These are phyloP conservation scores for Montipora foliosa DNA, from an alignment of 64 coral and sea anemone genomes.

Conservation along the genomic window DNA sequence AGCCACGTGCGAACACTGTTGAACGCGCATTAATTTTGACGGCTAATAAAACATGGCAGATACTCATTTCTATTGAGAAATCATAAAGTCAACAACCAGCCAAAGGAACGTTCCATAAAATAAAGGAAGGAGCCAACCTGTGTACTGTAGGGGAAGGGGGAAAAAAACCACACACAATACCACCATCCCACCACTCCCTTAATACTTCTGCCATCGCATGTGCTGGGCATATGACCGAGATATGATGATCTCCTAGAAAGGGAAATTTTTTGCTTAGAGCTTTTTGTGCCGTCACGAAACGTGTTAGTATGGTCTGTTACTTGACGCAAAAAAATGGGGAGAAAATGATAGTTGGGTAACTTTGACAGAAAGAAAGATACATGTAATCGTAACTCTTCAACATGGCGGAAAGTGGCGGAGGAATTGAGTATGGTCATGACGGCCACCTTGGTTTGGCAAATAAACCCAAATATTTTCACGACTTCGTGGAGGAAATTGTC, in stretches of 20 bases:
- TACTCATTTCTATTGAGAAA: too few species aligned
- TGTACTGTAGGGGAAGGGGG: neutral
- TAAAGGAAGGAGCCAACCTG: too few species aligned
- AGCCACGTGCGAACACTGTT: too few species aligned
- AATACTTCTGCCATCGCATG: neutral
- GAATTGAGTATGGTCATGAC: neutral
- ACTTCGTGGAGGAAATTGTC: conserved; percentile 10
- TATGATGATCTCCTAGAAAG: neutral
- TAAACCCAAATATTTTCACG: neutral
- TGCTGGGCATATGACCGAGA: neutral
- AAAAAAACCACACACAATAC: neutral
- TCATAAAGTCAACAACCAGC: too few species aligned
- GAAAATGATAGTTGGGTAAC: neutral
- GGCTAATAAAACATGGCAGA: too few species aligned
- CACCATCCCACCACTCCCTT: neutral
- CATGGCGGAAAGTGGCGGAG: neutral
- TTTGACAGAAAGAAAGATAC: neutral
- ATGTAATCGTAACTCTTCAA: neutral
- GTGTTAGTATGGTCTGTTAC: neutral
- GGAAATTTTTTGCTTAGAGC: neutral
- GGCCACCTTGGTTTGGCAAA: neutral
- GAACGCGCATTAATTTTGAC: too few species aligned
- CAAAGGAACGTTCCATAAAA: too few species aligned
- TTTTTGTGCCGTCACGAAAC: neutral
- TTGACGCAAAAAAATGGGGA: neutral